Evolutionary conservation across 1,140 invertebrate species (phyloP).

Genomic region (Atopsyche davidsoni): DNA sequence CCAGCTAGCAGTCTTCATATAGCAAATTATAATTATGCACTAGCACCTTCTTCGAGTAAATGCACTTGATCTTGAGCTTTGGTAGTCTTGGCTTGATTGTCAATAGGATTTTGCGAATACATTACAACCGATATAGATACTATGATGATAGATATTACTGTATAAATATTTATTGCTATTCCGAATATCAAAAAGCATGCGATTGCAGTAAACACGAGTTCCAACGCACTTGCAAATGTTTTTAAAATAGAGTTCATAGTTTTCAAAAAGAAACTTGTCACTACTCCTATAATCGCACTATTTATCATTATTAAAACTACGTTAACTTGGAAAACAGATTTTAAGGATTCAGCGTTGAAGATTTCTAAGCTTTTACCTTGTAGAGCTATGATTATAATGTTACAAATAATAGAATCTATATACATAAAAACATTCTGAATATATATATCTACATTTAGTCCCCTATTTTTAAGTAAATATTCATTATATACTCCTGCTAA

Average conservation of each 20-base stretch:
- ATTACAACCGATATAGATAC: constrained; percentile 79
- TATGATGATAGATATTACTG: constrained; percentile 73
- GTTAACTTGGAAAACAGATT: constrained; percentile 55
- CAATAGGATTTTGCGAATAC: constrained; percentile 87
- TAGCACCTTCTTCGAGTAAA: constrained; percentile 37
- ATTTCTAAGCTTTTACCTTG: constrained; percentile 57
- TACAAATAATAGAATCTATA: constrained; percentile 88
- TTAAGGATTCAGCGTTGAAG: constrained; percentile 53
- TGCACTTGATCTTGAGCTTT: constrained; percentile 36
- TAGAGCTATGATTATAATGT: constrained; percentile 61
- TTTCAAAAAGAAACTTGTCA: constrained; percentile 90
- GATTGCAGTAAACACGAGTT: constrained; percentile 85
- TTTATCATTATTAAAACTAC: constrained; percentile 83
- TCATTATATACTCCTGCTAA: constrained; percentile 96
- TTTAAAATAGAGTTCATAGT: constrained; percentile 94
- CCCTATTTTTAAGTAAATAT: constrained; percentile 83
- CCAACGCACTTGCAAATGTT: constrained; percentile 91
- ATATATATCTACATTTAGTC: constrained; percentile 79
- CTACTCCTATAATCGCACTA: constrained; percentile 85
- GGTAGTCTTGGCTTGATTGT: constrained; percentile 42
- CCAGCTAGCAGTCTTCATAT: no score
- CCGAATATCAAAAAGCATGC: constrained; percentile 84
- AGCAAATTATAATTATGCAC: no score
- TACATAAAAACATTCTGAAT: constrained; percentile 97
- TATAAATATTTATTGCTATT: constrained; percentile 80